Evolutionary conservation across 2,888 invertebrate species (phyloP).

Genomic region (Aporophyla nigra): DNA sequence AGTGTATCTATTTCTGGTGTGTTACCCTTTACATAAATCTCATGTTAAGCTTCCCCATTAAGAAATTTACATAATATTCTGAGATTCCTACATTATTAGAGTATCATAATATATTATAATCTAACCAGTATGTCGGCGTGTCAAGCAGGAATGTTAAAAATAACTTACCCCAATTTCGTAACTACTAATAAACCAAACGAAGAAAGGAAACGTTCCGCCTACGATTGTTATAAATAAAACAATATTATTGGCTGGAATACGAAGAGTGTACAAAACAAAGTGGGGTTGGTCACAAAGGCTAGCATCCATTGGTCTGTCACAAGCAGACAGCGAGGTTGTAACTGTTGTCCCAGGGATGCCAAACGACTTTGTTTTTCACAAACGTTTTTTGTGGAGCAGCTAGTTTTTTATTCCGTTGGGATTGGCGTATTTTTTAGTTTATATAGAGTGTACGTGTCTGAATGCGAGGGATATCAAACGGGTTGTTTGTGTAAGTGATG

Average conservation of each 20-base stretch:
- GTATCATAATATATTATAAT: background rate
- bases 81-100: background rate
- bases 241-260: slow-evolving; percentile 52
- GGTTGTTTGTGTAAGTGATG: slow-evolving; percentile 5
- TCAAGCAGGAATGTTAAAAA: background rate
- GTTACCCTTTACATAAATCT: slow-evolving; percentile 19
- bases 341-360: slow-evolving; percentile 54
- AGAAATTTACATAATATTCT: slow-evolving; percentile 21
- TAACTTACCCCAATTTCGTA: background rate
- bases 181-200: background rate
- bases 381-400: slow-evolving; percentile 43
- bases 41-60: slow-evolving; percentile 21
- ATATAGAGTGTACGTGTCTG: slow-evolving; percentile 6
- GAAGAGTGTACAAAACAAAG: slow-evolving; percentile 59
- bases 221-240: slow-evolving; percentile 39
- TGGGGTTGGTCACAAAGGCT: slow-evolving; percentile 50
- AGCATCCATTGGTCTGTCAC: slow-evolving; percentile 62
- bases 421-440: slow-evolving; percentile 46
- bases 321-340: slow-evolving; percentile 56
- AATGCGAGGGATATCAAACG: slow-evolving; percentile 21
- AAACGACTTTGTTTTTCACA: slow-evolving; percentile 59
- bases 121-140: background rate
- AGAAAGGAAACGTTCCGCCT: slow-evolving; percentile 3
- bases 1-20: slow-evolving; percentile 11
- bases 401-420: slow-evolving; percentile 56